A percentile compares a stretch with the other conserved stretches of the same genome.
These are phyloP conservation scores for Pimephales promelas DNA, from an alignment of 2,113 vertebrate genomes.

Conservation along the genomic window DNA sequence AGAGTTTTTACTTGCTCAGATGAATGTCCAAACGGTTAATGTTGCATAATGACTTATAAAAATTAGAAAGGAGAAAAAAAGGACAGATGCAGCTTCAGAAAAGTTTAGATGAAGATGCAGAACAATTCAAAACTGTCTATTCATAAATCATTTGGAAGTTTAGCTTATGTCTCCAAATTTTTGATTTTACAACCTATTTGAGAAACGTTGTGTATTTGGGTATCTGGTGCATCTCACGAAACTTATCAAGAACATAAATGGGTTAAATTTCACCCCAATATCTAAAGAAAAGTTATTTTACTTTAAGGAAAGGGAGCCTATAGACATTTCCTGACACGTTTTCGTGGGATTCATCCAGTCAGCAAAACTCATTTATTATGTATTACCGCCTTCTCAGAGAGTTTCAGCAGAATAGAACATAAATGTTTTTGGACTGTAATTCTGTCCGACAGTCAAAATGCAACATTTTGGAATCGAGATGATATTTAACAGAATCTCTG, in stretches of 20 bases:
- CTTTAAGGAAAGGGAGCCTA: neutral
- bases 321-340: neutral
- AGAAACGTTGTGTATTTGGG: neutral
- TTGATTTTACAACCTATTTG: neutral
- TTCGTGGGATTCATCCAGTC: neutral
- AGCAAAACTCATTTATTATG: neutral
- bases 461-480: conserved; percentile 77
- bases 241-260: neutral
- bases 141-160: neutral
- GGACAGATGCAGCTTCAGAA: neutral
- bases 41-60: conserved; percentile 63
- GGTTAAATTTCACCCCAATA: neutral
- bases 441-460: conserved; percentile 60
- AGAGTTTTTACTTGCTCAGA: conserved; percentile 75
- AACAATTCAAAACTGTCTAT: neutral
- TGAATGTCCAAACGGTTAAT: conserved; percentile 61
- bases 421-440: conserved; percentile 39
- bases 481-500: conserved; percentile 61
- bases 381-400: neutral
- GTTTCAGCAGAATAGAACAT: conserved; percentile 29
- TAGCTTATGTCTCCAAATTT: neutral
- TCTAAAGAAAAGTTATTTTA: neutral
- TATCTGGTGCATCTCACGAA: neutral
- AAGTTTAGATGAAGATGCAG: neutral
- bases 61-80: conserved; percentile 9